These are phyloP conservation scores for Oreochromis tanganicae DNA, from an alignment of 2,113 vertebrate species.

Conservation along the genomic window DNA sequence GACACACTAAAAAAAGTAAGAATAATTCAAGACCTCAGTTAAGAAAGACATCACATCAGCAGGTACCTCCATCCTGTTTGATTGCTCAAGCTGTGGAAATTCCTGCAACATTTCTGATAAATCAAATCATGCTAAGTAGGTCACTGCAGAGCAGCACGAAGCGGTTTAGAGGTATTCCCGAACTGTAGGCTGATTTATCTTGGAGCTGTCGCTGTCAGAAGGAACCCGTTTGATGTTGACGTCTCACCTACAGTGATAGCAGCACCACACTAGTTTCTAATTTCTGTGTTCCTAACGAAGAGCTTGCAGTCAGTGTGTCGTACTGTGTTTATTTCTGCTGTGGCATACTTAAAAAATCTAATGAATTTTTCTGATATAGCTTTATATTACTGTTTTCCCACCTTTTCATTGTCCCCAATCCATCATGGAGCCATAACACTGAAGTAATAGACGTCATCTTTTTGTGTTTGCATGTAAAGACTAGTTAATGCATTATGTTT, in stretches of 20 bases:
- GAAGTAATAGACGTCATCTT: neutral
- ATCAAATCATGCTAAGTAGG: conserved; percentile 37
- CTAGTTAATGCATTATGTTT: neutral
- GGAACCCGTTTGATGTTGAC: neutral
- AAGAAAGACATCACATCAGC: neutral
- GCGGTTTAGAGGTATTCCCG: conserved; percentile 19
- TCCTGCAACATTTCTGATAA: conserved; percentile 6
- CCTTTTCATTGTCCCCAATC: neutral
- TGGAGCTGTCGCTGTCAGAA: neutral
- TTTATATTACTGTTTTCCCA: neutral
- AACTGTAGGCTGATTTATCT: conserved; percentile 4
- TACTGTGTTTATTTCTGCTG: neutral
- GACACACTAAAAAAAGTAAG: neutral
- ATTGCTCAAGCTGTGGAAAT: conserved; percentile 22
- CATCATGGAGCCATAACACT: neutral
- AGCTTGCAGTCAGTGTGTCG: neutral
- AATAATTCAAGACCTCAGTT: neutral
- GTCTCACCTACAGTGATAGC: neutral
- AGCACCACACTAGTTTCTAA: neutral
- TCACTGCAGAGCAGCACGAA: conserved; percentile 24
- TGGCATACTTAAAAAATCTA: neutral
- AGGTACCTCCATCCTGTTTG: neutral
- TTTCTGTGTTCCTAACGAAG: neutral
- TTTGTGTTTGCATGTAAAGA: neutral
- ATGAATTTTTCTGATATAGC: neutral